Evolutionary conservation across 2,797 vertebrate species (phyloP).

Genomic region (Tragelaphus oryx): DNA sequence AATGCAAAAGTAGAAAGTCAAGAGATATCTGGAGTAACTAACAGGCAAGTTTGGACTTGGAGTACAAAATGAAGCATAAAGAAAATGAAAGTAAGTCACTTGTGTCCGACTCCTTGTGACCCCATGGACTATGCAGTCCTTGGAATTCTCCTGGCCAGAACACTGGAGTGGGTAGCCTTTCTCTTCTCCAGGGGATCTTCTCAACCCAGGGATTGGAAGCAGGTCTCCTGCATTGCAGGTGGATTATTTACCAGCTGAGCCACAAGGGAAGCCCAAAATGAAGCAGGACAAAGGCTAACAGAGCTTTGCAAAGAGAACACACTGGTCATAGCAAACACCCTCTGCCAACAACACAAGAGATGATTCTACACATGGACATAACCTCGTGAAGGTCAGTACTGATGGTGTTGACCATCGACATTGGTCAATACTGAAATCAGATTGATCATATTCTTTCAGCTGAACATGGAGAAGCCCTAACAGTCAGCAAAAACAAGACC

Average conservation of each 20-base stretch:
- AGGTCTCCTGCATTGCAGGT: neutral
- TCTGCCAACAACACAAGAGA: neutral
- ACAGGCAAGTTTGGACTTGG: neutral
- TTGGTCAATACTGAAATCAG: neutral
- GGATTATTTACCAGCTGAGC: neutral
- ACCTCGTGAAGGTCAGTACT: neutral
- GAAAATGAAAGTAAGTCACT: neutral
- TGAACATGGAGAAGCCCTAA: neutral
- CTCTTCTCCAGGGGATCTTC: neutral
- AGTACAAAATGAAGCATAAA: neutral
- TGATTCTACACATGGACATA: neutral
- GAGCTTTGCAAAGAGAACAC: neutral
- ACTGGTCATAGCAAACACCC: neutral
- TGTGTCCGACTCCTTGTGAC: neutral
- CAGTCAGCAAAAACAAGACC: neutral
- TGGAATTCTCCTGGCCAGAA: neutral
- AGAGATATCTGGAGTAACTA: neutral
- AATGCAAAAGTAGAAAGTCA: neutral
- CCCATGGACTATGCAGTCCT: neutral
- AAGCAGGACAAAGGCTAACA: neutral
- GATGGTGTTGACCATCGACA: fast-evolving
- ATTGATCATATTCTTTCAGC: neutral
- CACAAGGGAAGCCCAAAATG: neutral
- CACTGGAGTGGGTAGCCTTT: neutral
- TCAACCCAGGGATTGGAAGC: neutral